Evolutionary conservation across 1,140 invertebrate genomes (phyloP), one percentile per base, ranked within the genome.

Genomic region (Augochlora pura): DNA sequence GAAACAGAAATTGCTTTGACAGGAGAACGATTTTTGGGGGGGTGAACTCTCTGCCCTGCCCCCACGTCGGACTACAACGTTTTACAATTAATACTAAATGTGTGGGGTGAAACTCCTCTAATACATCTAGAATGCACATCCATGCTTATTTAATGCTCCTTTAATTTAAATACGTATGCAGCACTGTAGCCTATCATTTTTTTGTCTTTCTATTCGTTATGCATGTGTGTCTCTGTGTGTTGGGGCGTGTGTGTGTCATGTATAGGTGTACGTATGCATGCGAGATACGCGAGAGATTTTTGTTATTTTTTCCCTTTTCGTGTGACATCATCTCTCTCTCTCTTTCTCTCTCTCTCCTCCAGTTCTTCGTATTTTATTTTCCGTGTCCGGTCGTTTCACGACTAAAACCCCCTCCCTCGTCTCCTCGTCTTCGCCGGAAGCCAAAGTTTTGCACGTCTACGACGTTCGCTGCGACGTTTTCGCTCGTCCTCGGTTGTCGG

Each of bases 101-200:
- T 67, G 77, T 86, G 82, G 82, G 82, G 73, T 88, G 77, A 86
- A 84, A 86, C 72, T 88, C 60, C 79, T 85, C 86, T 86, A 87
- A 86, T 80, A 88, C 83, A 85, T 86, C 82, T 89, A 88, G 80
- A 79, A 86, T 88, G 88, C 80, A 90, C 88, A 88, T 80, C 80
- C 86, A 89, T 88, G 83, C 84, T 90, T 88, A 89, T 81, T 81
- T 87, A 88, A 88, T 88, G 81, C 82, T 85, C 86, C 71, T 84
- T 85, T 87, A 84, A 84, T 77, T 87, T 80, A 87, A 88, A 84
- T 86, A 77, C 63, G 77, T 89, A 86, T 87, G 87, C 81, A 77
- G 84, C 83, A 89, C 77, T 84, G 77, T 86, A 88, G 82, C 86
- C 86, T 88, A 88, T 88, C 80, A 63, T 80, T 82, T 80, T 67